A percentile compares a stretch with the other conserved stretches of the same genome.
phyloP scores from a whole-genome alignment of 2,113 vertebrate genomes.

The Gadus chalcogrammus region DNA sequence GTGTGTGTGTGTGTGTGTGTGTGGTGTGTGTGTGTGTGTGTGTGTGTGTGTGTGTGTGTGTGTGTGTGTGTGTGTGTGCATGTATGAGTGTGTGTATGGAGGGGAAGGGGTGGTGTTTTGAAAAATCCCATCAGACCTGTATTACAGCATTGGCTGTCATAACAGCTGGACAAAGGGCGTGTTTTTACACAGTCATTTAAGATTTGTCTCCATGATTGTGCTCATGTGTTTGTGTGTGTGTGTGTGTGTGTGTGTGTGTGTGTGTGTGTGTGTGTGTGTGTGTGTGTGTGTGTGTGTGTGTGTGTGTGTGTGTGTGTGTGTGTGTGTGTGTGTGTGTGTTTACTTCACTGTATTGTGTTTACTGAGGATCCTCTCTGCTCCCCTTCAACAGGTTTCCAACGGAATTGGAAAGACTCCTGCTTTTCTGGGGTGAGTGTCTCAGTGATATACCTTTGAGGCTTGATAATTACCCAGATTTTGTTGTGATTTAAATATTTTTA shows the following conservation, averaged over 20 bases:
- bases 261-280: constrained; percentile 18
- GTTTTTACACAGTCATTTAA: constrained; percentile 12
- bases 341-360: constrained; percentile 1
- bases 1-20: background rate
- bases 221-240: constrained; percentile 9
- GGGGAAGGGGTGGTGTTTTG: constrained; percentile 9
- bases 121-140: constrained; percentile 65
- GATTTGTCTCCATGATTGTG: background rate
- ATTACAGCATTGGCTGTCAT: constrained; percentile 32
- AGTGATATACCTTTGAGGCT: constrained; percentile 20
- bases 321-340: constrained; percentile 7
- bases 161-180: constrained; percentile 32
- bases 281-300: constrained; percentile 13
- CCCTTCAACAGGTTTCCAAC: constrained; percentile 80
- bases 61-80: background rate
- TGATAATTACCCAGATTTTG: constrained; percentile 6
- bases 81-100: background rate
- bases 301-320: constrained; percentile 16
- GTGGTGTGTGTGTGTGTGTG: background rate
- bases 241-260: constrained; percentile 12
- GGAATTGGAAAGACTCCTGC: constrained; percentile 78
- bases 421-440: constrained; percentile 83
- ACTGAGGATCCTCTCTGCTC: constrained; percentile 31
- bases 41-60: background rate
- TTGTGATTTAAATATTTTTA: too few relatives aligned